Conservation (phyloP, 2,888 invertebrate genomes). For the Ypsolopha scabrella region DNA sequence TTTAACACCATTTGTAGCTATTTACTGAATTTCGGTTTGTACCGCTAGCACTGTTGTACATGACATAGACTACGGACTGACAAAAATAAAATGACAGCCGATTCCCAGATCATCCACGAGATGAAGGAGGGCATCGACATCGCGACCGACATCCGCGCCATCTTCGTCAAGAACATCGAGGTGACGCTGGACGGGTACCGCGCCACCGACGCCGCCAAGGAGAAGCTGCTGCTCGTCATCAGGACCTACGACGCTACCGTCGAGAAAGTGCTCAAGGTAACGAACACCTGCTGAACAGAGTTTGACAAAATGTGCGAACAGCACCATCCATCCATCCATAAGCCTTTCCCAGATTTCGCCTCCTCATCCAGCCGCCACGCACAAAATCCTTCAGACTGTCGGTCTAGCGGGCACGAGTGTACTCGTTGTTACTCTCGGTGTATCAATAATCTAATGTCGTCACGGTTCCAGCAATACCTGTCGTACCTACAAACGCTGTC, state of each 20-base stretch:
- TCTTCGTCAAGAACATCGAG: conserved; percentile 76
- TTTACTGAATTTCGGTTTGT: too few relatives aligned
- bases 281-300: background rate
- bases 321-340: too few relatives aligned
- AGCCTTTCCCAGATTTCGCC: too few relatives aligned
- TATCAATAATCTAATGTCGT: too few relatives aligned
- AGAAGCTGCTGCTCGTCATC: conserved; percentile 70
- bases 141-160: conserved; percentile 84
- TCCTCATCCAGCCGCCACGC: too few relatives aligned
- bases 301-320: background rate
- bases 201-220: conserved; percentile 35
- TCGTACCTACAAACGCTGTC: conserved; percentile 90
- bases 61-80: too few relatives aligned
- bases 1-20: too few relatives aligned
- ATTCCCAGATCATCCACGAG: conserved; percentile 82
- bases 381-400: too few relatives aligned
- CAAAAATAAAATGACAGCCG: too few relatives aligned
- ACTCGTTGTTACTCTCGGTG: too few relatives aligned
- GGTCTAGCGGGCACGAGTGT: too few relatives aligned
- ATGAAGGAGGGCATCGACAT: conserved; percentile 90
- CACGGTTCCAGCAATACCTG: conserved; percentile 77
- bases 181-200: conserved; percentile 67
- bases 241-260: conserved; percentile 83
- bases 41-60: too few relatives aligned
- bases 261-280: conserved; percentile 77